Evolutionary conservation across 2,113 vertebrate genomes (phyloP), one percentile per base, ranked within the genome.

Genomic region (Trematomus loennbergii): DNA sequence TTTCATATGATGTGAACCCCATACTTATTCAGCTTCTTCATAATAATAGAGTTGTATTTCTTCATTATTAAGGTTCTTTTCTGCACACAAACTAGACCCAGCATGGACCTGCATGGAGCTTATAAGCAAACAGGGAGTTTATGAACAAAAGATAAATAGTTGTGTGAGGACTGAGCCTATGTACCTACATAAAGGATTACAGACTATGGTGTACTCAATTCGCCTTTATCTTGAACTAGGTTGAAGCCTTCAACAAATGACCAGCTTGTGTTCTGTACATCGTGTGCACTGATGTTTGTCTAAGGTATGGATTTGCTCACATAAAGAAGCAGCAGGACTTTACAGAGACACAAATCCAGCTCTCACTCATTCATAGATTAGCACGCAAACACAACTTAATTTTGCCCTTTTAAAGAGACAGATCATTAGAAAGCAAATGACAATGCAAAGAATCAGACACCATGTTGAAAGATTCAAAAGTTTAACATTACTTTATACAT

Each of bases 201-300:
- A n/a, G n/a, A n/a, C n/a, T n/a, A n/a, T n/a, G 15, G n/a, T 36
- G 16, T n/a, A 6, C 17, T 50, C 10, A 3, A 13, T 68, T 20
- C 25, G 59, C 22, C 54, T 79, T 87, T 63, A 50, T 66, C 60
- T 50, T 40, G 1, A 55, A n/a, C 9, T 54, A 66, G 13, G 6
- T 49, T 5, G 9, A 53, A 15, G 22, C 57, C 45, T 16, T 40
- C 2, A 48, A 46, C 77, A 72, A 61, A 43, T 12, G 33, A 11
- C 49, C 8, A 10, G n/a, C 9, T 22, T 25, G 45, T 73, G 48
- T 25, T 75, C 65, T 76, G 48, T 61, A 12, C 66, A 6, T 57
- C 16, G 9, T 17, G 16, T 74, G 40, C 49, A 5, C 16, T 50
- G 46, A 16, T 58, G 65, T 82, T 72, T 77, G 72, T 68, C 15